Conservation (phyloP, 2,113 vertebrate genomes). For the Heterotis niloticus region DNA sequence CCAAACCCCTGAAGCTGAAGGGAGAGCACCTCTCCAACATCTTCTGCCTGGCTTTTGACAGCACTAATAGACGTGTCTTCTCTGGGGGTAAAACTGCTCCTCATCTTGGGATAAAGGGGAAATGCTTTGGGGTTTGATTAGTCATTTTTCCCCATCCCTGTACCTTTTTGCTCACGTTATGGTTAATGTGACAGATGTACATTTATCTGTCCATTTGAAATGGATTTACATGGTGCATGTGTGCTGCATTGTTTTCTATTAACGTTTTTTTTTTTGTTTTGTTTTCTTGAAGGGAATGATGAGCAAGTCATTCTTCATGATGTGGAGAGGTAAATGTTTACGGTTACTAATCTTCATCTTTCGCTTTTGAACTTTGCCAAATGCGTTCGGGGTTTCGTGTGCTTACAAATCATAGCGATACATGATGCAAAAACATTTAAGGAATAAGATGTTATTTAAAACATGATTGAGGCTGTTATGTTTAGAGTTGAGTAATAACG, state of each 20-base stretch:
- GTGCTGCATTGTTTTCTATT: too few relatives aligned
- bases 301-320: slow-evolving; percentile 98
- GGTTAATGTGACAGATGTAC: background rate
- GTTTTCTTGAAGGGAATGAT: slow-evolving; percentile 80
- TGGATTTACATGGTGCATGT: background rate
- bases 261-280: slow-evolving; percentile 16
- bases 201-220: background rate
- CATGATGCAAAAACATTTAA: background rate
- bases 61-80: slow-evolving; percentile 89
- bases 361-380: background rate
- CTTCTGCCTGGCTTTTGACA: slow-evolving; percentile 97
- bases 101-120: background rate
- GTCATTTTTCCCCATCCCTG: background rate
- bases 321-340: slow-evolving; percentile 80
- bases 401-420: background rate
- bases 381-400: background rate
- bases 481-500: too few relatives aligned
- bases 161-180: background rate
- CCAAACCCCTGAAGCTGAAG: slow-evolving; percentile 90
- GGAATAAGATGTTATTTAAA: background rate
- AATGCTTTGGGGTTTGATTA: background rate
- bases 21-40: slow-evolving; percentile 97
- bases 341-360: background rate
- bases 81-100: slow-evolving; percentile 78
- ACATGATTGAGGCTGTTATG: too few relatives aligned